phyloP scores from a whole-genome alignment of 1,140 invertebrate species.

The Dermatophagoides farinae region DNA sequence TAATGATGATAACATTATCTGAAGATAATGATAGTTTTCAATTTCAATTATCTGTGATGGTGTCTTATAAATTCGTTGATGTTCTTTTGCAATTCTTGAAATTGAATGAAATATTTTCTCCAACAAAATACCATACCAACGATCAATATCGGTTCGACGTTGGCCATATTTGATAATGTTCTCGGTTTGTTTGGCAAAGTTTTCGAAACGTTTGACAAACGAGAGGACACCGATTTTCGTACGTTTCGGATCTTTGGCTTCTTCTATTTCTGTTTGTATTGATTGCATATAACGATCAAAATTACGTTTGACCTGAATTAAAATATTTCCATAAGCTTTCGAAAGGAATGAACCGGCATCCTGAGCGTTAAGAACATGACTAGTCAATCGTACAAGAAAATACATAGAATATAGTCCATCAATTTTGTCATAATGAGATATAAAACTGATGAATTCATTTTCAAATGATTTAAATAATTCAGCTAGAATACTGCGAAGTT shows the following conservation, averaged over 20 bases:
- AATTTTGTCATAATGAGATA: constrained; percentile 58
- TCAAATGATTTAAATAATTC: constrained; percentile 68
- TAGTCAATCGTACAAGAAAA: constrained; percentile 61
- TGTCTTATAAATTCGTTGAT: constrained; percentile 48
- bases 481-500: constrained; percentile 46
- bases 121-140: constrained; percentile 73
- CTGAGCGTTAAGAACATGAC: constrained; percentile 72
- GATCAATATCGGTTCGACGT: constrained; percentile 78
- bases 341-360: constrained; percentile 75
- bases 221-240: constrained; percentile 74
- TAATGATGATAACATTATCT: constrained; percentile 60
- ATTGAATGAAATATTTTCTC: constrained; percentile 69
- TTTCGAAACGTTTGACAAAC: constrained; percentile 76
- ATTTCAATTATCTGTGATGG: constrained; percentile 65
- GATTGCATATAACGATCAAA: constrained; percentile 81
- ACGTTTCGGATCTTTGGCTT: constrained; percentile 43
- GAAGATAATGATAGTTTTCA: constrained; percentile 92
- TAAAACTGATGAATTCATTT: constrained; percentile 59
- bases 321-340: constrained; percentile 57
- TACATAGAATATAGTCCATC: constrained; percentile 81
- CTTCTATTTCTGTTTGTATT: constrained; percentile 59
- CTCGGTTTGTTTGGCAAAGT: constrained; percentile 67
- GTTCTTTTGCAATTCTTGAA: constrained; percentile 52
- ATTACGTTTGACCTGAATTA: constrained; percentile 80
- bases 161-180: constrained; percentile 56